These are phyloP conservation scores for Drosophila asahinai DNA, from an alignment of 1,140 invertebrate species.

Conservation along the genomic window DNA sequence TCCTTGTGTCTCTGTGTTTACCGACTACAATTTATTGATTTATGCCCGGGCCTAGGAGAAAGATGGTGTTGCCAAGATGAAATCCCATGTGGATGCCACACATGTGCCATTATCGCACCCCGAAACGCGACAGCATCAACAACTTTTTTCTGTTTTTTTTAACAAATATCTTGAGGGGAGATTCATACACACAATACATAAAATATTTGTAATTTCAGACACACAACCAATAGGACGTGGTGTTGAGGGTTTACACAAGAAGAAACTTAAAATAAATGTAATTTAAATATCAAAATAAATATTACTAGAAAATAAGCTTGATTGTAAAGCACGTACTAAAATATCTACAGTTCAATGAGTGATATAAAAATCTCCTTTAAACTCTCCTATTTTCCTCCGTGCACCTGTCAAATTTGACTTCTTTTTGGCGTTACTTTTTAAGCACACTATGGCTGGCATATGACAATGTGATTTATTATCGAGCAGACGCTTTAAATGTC, in stretches of 20 bases:
- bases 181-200: conserved; percentile 60
- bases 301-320: too few relatives aligned
- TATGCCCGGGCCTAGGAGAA: conserved; percentile 57
- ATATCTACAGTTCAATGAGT: too few relatives aligned
- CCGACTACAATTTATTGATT: conserved; percentile 68
- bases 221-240: conserved; percentile 59
- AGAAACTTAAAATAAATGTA: neutral
- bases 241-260: conserved; percentile 6
- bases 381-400: neutral
- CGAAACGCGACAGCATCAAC: conserved; percentile 14
- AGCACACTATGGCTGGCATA: conserved; percentile 52
- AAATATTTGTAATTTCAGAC: conserved; percentile 68
- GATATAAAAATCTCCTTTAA: neutral
- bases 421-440: conserved; percentile 52
- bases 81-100: conserved; percentile 69
- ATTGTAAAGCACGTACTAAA: neutral
- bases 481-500: conserved; percentile 76
- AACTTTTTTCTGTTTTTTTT: conserved; percentile 22
- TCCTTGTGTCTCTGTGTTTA: conserved; percentile 17
- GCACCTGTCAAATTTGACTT: conserved; percentile 33
- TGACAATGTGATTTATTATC: conserved; percentile 81
- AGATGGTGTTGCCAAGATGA: conserved; percentile 56
- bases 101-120: conserved; percentile 74
- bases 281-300: neutral
- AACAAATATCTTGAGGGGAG: conserved; percentile 57